Base-by-base conservation (phyloP, 1,140 invertebrate genomes). In the Trichonephila clavipes region DNA sequence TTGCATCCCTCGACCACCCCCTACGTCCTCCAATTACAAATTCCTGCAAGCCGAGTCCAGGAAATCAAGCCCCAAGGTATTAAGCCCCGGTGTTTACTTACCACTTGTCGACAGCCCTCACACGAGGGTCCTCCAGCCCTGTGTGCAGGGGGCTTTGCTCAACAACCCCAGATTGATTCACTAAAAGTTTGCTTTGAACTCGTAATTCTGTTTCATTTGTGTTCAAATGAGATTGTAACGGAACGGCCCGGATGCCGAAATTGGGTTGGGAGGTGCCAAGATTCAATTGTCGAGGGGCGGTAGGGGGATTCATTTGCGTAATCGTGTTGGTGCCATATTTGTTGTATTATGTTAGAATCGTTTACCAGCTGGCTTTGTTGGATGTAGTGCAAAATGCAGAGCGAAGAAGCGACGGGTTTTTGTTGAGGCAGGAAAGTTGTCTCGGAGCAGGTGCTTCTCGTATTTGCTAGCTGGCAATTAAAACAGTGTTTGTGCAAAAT, bases 101-200 rank as follows among this genome's bases (percentile, higher is more conserved):
- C 81, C 90, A 85, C 81, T 92, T 58, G 81, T 85, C 28, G 58
- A 64, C 81, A 34, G 59, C 58, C 8, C 89, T 90, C 58, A 51
- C 81, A 40, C n/a, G 21, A 82, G 24, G 69, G 77, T 61, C 51
- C 77, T 90, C 69, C 58, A 82, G 8, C 34, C 34, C 34, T 21
- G 16, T 51, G 21, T 44, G 21, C 61, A 18, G 21, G 59, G 62
- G 66, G 28, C 18, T 77, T 77, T 34, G 8, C n/a, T 19, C 10
- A 24, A 58, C 44, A 85, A 58, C 69, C 89, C 89, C 72, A 90
- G 69, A 61, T 62, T 19, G 51, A 81, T 82, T 61, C 90, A n/a
- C 90, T 85, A 85, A 92, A 85, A 92, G 90, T 92, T 92, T 92
- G 90, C 81, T 92, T 92, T 92, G 24, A 64, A 85, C 90, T 92